phyloP scores from a whole-genome alignment of 2,113 vertebrate genomes.

The Vulpes vulpes region DNA sequence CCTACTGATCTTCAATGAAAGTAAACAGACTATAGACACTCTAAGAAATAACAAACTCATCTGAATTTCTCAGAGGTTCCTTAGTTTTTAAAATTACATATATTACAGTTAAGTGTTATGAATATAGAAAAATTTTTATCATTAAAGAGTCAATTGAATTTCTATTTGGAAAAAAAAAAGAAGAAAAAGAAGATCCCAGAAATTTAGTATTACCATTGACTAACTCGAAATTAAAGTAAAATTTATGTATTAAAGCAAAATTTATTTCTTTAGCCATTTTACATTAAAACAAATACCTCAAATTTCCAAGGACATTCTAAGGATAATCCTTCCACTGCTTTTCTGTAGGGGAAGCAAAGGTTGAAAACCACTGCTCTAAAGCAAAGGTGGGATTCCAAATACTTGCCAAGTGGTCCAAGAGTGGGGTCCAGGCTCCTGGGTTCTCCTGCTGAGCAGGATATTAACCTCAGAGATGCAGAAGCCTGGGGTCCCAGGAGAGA shows the following conservation, averaged over 20 bases:
- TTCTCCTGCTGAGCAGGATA: not conserved
- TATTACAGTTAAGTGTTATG: not conserved
- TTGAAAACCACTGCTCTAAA: not conserved
- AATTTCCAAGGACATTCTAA: not conserved
- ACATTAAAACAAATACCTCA: not conserved
- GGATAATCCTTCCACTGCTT: not conserved
- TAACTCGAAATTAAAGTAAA: not conserved
- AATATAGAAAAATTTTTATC: not conserved
- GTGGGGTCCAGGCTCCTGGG: not conserved
- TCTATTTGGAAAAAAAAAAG: not conserved
- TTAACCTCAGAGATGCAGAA: not conserved
- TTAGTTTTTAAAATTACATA: not conserved
- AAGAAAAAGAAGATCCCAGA: not conserved
- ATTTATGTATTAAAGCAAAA: not conserved
- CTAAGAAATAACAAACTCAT: not conserved
- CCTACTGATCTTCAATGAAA: not conserved
- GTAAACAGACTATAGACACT: not conserved
- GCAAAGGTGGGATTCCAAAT: too few species aligned
- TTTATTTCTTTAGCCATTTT: not conserved
- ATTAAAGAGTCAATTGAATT: slow-evolving; percentile 49
- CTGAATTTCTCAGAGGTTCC: not conserved
- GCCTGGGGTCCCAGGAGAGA: not conserved
- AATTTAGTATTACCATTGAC: not conserved
- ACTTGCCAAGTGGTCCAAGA: not conserved
- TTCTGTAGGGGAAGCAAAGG: not conserved